These are phyloP conservation scores for Beris chalybata DNA, from an alignment of 2,888 invertebrate genomes.

Conservation along the genomic window DNA sequence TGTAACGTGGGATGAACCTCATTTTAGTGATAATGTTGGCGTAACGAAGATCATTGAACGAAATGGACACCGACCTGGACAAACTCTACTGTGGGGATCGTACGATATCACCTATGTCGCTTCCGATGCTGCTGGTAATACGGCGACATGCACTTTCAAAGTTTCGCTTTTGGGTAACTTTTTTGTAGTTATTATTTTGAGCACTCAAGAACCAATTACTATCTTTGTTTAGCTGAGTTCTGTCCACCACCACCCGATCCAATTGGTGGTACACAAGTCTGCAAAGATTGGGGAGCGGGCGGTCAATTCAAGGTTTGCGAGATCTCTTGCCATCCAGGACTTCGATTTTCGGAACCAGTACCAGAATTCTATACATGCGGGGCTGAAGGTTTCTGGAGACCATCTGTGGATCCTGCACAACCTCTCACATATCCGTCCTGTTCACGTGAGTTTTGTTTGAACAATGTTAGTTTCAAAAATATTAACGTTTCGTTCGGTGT, in stretches of 20 bases:
- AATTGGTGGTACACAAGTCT: slow-evolving; percentile 86
- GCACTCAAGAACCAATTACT: slow-evolving; percentile 10
- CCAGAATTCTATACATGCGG: slow-evolving; percentile 97
- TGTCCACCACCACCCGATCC: slow-evolving; percentile 89
- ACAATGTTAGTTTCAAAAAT: background rate
- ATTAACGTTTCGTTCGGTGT: background rate
- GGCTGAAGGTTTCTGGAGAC: slow-evolving; percentile 97
- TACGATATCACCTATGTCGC: slow-evolving; percentile 94
- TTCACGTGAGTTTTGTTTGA: slow-evolving; percentile 67
- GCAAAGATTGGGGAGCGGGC: slow-evolving; percentile 95
- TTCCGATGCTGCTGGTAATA: slow-evolving; percentile 87
- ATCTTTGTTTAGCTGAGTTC: slow-evolving; percentile 73
- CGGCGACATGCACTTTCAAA: slow-evolving; percentile 88
- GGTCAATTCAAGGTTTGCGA: slow-evolving; percentile 95
- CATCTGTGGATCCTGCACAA: slow-evolving; percentile 75
- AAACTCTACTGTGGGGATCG: slow-evolving; percentile 87
- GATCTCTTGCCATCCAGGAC: slow-evolving; percentile 81
- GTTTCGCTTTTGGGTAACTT: slow-evolving; percentile 74
- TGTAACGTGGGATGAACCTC: slow-evolving; percentile 90
- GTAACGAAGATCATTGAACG: slow-evolving; percentile 78
- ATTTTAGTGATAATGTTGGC: slow-evolving; percentile 86
- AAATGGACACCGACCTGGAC: slow-evolving; percentile 84
- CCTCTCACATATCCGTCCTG: slow-evolving; percentile 90
- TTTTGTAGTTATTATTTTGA: background rate
- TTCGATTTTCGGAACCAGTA: slow-evolving; percentile 89